Evolutionary conservation across 1,140 invertebrate genomes (phyloP).

Genomic region (Andricus grossulariae): DNA sequence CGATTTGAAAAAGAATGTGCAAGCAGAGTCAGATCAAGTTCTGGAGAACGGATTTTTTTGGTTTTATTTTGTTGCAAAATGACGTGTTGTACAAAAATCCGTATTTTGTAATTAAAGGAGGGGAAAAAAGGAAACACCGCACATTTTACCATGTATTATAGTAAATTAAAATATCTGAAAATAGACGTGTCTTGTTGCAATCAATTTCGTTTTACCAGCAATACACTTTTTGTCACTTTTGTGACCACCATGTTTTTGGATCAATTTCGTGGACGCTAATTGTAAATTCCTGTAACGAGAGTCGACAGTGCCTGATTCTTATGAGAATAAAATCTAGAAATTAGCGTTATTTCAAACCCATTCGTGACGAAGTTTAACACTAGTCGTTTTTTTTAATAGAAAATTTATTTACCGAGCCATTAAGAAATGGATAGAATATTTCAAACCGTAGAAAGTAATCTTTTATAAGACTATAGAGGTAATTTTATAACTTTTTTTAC

Average conservation of each 20-base stretch:
- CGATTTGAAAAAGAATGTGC: conserved; percentile 11
- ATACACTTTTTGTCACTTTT: conserved; percentile 40
- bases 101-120: conserved; percentile 45
- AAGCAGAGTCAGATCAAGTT: conserved; percentile 33
- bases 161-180: conserved; percentile 66
- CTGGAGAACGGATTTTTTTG: conserved; percentile 33
- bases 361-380: conserved; percentile 8
- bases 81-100: conserved; percentile 53
- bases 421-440: too few species aligned
- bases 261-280: conserved; percentile 39
- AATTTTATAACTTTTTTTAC: background rate
- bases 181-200: conserved; percentile 59
- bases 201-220: conserved; percentile 55
- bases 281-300: conserved; percentile 54
- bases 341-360: conserved; percentile 49
- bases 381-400: background rate
- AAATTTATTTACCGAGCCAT: background rate
- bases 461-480: too few species aligned
- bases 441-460: too few species aligned
- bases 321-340: conserved; percentile 42
- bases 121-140: conserved; percentile 47
- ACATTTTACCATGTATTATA: conserved; percentile 69
- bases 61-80: conserved; percentile 45
- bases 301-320: conserved; percentile 65
- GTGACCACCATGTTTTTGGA: conserved; percentile 40